Base-by-base conservation (phyloP, 2,797 vertebrate genomes). In the Triplophysa yarkandensis region DNA sequence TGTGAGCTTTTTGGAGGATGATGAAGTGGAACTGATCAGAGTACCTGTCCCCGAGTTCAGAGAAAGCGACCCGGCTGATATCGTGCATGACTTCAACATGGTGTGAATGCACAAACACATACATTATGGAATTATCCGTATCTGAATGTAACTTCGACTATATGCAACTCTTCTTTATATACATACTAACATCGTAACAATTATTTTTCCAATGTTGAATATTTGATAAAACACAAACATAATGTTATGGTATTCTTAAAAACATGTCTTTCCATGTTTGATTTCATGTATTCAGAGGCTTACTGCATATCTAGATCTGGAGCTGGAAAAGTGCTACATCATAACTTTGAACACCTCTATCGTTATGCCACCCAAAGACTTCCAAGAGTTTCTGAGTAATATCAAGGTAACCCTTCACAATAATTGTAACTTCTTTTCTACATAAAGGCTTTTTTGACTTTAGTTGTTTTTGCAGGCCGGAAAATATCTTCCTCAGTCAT, bases 271-370 rank as follows among this genome's bases (percentile, higher is more conserved):
- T 57, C 43, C 19, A 13, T 28, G 30, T 27, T 9, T 54, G 17
- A 14, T 54, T 65, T 32, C 70, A 13, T 72, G 32, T 17, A n/a
- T 1, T 60, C 89, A 98, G 97, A 94, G 88, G 86, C 86, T 98
- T 86, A 99, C 97, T 1, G 97, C 96, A 13, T 98, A 99, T 84
- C 91, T 98, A 82, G 97, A 99, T 83, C 91, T 96, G 82, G 94
- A 85, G 81, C 91, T 99, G 90, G 92, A 98, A 87, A 98, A 94
- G 79, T 99, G 97, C 90, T 99, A 98, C 60, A 94, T 99, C 81
- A 98, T 99, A 86, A 89, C 95, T n/a, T 90, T 99, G 84, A 99
- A 99, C 88, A 97, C 94, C 32, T 97, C 96, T 17, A 87, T 98
- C 77, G 96, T 99, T 77, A 95, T 98, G 95, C 96, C 95, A 0